A percentile compares a stretch with the other conserved stretches of the same genome.
Evolutionary conservation across 2,113 vertebrate genomes (phyloP).

Genomic region (Rhinopomastus cyanomelas): DNA sequence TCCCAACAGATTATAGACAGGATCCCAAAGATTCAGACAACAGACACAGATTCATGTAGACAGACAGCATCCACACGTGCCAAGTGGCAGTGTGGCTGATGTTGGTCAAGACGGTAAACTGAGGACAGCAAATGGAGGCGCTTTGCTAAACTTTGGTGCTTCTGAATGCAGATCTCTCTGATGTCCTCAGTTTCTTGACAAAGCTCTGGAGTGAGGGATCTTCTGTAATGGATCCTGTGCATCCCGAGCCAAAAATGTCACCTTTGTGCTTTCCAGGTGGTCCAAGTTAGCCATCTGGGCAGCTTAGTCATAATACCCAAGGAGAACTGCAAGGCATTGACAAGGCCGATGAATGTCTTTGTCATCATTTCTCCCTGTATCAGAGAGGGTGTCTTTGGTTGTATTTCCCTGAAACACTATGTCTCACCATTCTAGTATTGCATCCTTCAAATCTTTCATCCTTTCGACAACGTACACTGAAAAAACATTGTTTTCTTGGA

Average conservation of each 20-base stretch:
- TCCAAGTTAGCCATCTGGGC: not conserved
- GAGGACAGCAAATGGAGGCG: not conserved
- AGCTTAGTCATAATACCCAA: not conserved
- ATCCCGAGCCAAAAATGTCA: not conserved
- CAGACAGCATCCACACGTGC: rapidly evolving
- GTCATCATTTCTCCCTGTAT: not conserved
- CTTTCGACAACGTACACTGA: not conserved
- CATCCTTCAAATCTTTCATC: not conserved
- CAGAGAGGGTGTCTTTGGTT: not conserved
- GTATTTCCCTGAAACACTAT: not conserved
- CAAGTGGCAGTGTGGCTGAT: not conserved
- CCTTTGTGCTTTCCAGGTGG: not conserved
- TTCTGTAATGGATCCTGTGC: not conserved
- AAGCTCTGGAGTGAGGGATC: not conserved
- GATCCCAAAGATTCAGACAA: not conserved
- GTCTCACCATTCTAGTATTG: not conserved
- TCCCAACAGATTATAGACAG: not conserved
- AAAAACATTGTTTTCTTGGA: not conserved
- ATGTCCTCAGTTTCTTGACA: not conserved
- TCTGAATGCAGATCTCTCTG: not conserved
- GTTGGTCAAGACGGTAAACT: not conserved
- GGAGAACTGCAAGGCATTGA: not conserved
- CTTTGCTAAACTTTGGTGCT: not conserved
- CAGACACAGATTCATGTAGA: not conserved
- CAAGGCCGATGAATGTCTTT: not conserved